Conservation (phyloP, 2,888 invertebrate genomes). For the Torymus aiolomorphi region DNA sequence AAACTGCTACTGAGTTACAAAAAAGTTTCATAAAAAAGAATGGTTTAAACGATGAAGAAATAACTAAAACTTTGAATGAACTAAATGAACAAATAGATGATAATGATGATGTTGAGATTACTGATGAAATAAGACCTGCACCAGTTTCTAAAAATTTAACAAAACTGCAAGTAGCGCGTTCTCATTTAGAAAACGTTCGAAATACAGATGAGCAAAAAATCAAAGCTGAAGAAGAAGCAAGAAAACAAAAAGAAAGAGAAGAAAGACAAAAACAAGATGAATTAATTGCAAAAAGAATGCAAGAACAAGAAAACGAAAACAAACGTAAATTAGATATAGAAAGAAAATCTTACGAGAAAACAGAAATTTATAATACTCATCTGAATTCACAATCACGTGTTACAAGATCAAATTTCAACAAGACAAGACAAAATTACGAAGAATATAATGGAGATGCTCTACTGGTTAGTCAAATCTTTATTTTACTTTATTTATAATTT, state of each 20-base stretch:
- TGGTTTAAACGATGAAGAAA: slow-evolving; percentile 54
- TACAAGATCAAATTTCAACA: slow-evolving; percentile 27
- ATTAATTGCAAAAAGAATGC: slow-evolving; percentile 26
- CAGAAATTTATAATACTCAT: slow-evolving; percentile 48
- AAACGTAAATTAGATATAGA: slow-evolving; percentile 41
- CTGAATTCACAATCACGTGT: slow-evolving; percentile 11
- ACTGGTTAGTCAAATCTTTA: slow-evolving; percentile 28
- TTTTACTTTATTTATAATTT: background rate
- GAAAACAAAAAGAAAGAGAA: slow-evolving; percentile 44
- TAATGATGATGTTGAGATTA: slow-evolving; percentile 48
- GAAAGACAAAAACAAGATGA: slow-evolving; percentile 55
- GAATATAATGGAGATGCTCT: slow-evolving; percentile 15
- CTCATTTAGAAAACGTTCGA: slow-evolving; percentile 50
- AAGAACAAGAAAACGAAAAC: slow-evolving; percentile 48
- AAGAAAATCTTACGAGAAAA: slow-evolving; percentile 47
- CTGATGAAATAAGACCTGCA: slow-evolving; percentile 52
- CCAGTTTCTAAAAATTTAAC: slow-evolving; percentile 37
- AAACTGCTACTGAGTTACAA: slow-evolving; percentile 6
- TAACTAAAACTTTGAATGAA: slow-evolving; percentile 55
- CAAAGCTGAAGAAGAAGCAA: slow-evolving; percentile 47
- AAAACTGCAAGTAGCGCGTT: slow-evolving; percentile 36
- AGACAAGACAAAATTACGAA: background rate
- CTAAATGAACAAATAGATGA: slow-evolving; percentile 50
- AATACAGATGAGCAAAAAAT: slow-evolving; percentile 53
- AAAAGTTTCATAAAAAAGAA: slow-evolving; percentile 44